These are phyloP conservation scores for Probaryconus sp. DNA, from an alignment of 1,140 invertebrate species.

Conservation along the genomic window DNA sequence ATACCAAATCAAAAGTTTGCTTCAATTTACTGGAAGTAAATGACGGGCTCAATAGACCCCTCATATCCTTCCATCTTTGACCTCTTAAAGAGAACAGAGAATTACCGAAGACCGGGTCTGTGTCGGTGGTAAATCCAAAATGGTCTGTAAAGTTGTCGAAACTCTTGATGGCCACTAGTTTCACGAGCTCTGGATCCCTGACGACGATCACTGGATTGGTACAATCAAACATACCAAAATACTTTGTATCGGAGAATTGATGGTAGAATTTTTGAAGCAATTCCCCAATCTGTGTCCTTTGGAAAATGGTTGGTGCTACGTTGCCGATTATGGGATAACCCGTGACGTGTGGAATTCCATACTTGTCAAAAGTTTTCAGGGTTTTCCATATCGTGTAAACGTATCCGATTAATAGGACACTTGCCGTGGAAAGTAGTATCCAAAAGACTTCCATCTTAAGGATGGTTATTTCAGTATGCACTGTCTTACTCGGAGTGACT, in stretches of 20 bases:
- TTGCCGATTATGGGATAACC: conserved; percentile 41
- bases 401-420: background rate
- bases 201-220: conserved; percentile 79
- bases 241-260: conserved; percentile 50
- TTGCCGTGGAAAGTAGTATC: too few relatives aligned
- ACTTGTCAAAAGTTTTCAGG: conserved; percentile 22
- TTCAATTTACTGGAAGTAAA: conserved; percentile 76
- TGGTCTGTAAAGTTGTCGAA: conserved; percentile 83
- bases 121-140: conserved; percentile 68
- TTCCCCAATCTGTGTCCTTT: conserved; percentile 5
- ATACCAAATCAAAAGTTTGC: conserved; percentile 66
- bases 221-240: conserved; percentile 79
- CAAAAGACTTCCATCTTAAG: too few relatives aligned
- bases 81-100: conserved; percentile 79
- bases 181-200: conserved; percentile 82
- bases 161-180: conserved; percentile 81
- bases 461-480: too few relatives aligned
- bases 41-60: conserved; percentile 69
- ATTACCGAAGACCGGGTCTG: conserved; percentile 78
- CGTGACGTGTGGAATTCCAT: conserved; percentile 26
- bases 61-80: conserved; percentile 73
- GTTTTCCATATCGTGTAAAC: conserved; percentile 16
- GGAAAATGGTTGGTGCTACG: conserved; percentile 15
- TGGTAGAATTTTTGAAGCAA: conserved; percentile 27
- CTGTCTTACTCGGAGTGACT: too few relatives aligned